Evolutionary conservation across 2,888 invertebrate species (phyloP), one percentile per base, ranked within the genome.

Genomic region (Scrobipalpa costella): DNA sequence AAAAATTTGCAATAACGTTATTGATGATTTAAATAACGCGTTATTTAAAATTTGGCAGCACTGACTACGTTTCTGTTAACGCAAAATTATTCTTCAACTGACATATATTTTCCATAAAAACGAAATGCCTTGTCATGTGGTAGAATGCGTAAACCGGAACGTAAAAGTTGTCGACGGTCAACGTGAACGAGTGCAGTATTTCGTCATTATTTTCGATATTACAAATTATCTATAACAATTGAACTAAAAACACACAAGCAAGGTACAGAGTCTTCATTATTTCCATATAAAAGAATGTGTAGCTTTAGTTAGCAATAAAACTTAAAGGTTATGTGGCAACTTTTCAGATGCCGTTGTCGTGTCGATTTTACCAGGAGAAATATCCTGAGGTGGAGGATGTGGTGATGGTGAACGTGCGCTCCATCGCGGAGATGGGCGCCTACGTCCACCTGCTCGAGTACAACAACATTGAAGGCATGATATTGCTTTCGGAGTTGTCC

Each of bases 401-500:
- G 59, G 99, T 99, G 57, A 98, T 99, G 98, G 99, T 99, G 33
- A 99, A 98, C 83, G 99, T 99, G 2, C 93, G 98, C 55, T 96
- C 98, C 69, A 99, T 99, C 78, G 99, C 99, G 17, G 99, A 99
- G 93, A 99, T 99, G 99, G 99, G 99, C 66, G 99, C 99, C 1
- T 99, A 99, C 86, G 99, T 99, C 15, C 97, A 98, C 85, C 92
- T 99, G 67, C 92, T 99, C 69, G 99, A 99, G 90, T 99, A 99
- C 85, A 99, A 99, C 87, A 98, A 99, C 80, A 99, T 99, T 73
- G 99, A 99, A 88, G 99, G 98, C 78, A 99, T 99, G 99, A 99
- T 99, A 69, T 92, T 99, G 80, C 94, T 99, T 2, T 99, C 99
- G 7, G 99, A 99, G 86, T 93, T 99, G 92, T 99, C 99, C 5